phyloP scores from a whole-genome alignment of 2,797 vertebrate species.

The Harpagifer antarcticus region DNA sequence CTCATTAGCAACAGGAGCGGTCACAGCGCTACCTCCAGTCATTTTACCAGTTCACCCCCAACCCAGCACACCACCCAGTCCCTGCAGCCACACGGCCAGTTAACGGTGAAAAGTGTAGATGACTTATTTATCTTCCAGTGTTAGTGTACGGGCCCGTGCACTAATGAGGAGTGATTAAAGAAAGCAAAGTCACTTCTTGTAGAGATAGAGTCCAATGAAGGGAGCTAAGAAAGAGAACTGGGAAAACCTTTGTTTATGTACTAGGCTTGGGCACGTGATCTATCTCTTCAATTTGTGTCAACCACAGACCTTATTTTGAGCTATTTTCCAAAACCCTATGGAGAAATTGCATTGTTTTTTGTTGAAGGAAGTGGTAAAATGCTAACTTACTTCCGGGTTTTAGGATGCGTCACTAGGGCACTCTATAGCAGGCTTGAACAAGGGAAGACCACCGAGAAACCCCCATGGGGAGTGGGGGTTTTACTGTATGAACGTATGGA shows the following conservation, averaged over 20 bases:
- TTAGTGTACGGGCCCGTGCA: constrained; percentile 40
- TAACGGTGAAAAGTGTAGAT: constrained; percentile 9
- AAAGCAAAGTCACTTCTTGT: neutral
- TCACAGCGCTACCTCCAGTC: constrained; percentile 18
- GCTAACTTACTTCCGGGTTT: too few species aligned
- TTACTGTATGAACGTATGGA: constrained; percentile 51
- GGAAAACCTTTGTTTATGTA: neutral
- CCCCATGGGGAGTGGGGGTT: constrained; percentile 34
- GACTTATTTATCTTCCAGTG: constrained; percentile 51
- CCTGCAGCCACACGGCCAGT: neutral
- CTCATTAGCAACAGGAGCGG: constrained; percentile 19
- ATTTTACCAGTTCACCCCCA: neutral
- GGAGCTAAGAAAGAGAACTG: neutral
- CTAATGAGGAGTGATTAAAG: constrained; percentile 64
- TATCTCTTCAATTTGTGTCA: too few species aligned
- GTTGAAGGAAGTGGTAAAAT: too few species aligned
- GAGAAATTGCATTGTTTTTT: too few species aligned
- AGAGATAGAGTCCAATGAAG: constrained; percentile 24
- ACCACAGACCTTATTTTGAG: too few species aligned
- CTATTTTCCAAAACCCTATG: too few species aligned
- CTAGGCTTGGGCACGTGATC: neutral
- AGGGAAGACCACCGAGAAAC: constrained; percentile 49
- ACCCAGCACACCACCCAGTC: neutral
- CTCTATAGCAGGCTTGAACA: constrained; percentile 37
- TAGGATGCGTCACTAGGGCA: too few species aligned